These are phyloP conservation scores for Diplazon laetatorius DNA, from an alignment of 2,888 invertebrate genomes.

Conservation along the genomic window DNA sequence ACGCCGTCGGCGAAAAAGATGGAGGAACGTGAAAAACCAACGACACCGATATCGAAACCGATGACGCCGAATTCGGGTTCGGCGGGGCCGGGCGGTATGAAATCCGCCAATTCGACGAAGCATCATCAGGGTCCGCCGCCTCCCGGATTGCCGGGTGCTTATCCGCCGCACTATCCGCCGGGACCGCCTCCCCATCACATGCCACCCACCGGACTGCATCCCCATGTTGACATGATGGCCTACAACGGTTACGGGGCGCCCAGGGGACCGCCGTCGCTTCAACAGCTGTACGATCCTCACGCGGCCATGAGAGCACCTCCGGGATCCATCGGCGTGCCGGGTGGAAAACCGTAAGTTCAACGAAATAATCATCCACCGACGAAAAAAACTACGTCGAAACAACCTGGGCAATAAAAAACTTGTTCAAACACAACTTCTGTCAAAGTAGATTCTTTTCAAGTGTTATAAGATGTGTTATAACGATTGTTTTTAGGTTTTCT, in stretches of 20 bases:
- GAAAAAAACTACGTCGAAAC: too few species aligned
- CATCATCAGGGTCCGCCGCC: conserved; percentile 82
- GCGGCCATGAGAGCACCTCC: conserved; percentile 86
- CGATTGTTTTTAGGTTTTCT: too few species aligned
- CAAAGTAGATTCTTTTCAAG: too few species aligned
- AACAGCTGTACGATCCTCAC: conserved; percentile 88
- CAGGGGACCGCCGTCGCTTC: conserved; percentile 84
- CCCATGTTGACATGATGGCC: conserved; percentile 86
- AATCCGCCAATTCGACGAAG: conserved; percentile 80
- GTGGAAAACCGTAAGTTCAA: conserved; percentile 94
- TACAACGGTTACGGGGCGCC: conserved; percentile 86
- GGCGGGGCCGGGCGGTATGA: conserved; percentile 81
- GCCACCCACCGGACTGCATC: conserved; percentile 84
- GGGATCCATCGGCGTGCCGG: conserved; percentile 87
- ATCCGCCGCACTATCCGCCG: conserved; percentile 81
- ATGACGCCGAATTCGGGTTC: conserved; percentile 91
- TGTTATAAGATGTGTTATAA: too few species aligned
- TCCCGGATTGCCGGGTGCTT: conserved; percentile 76
- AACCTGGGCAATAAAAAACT: too few species aligned
- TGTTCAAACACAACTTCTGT: too few species aligned
- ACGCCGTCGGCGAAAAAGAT: conserved; percentile 94
- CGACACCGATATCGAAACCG: conserved; percentile 94
- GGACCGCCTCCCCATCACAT: conserved; percentile 86
- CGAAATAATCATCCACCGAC: too few species aligned
- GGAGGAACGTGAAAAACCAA: conserved; percentile 91